A percentile compares a stretch with the other conserved stretches of the same genome.
Evolutionary conservation across 2,888 invertebrate species (phyloP).

Genomic region (Anthoptus insignis): DNA sequence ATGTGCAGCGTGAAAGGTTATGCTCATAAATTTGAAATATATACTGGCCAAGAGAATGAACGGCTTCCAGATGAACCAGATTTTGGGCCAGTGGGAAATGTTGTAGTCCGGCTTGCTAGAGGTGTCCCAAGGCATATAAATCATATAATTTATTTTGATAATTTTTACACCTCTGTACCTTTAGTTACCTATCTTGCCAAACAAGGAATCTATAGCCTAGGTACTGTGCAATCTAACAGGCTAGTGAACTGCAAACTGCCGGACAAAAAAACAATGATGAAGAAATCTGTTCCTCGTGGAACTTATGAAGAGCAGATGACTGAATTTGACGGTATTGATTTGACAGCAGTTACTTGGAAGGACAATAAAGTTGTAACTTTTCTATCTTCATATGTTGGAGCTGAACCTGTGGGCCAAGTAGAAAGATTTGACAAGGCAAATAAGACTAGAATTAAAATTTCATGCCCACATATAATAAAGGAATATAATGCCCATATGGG

Average conservation of each 20-base stretch:
- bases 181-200: conserved; percentile 52
- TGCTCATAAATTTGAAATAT: not conserved
- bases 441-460: conserved; percentile 37
- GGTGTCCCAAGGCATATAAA: conserved; percentile 54
- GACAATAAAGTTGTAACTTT: conserved; percentile 57
- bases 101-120: conserved; percentile 52
- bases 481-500: too few species aligned
- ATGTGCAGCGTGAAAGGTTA: not conserved
- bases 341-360: conserved; percentile 55
- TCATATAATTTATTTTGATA: too few species aligned
- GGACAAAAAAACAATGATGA: conserved; percentile 54
- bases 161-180: conserved; percentile 55
- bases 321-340: conserved; percentile 54
- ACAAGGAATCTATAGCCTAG: conserved; percentile 53
- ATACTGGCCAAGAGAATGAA: not conserved
- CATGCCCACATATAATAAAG: conserved; percentile 45
- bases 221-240: conserved; percentile 50
- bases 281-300: conserved; percentile 53
- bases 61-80: conserved; percentile 51
- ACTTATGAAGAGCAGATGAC: conserved; percentile 55
- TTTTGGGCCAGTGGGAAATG: conserved; percentile 54
- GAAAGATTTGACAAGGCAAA: conserved; percentile 51
- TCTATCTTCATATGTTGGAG: conserved; percentile 57
- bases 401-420: conserved; percentile 51
- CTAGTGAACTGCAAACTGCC: conserved; percentile 55